Evolutionary conservation across 2,113 vertebrate species (phyloP).

Genomic region (Aspidoscelis tigris): DNA sequence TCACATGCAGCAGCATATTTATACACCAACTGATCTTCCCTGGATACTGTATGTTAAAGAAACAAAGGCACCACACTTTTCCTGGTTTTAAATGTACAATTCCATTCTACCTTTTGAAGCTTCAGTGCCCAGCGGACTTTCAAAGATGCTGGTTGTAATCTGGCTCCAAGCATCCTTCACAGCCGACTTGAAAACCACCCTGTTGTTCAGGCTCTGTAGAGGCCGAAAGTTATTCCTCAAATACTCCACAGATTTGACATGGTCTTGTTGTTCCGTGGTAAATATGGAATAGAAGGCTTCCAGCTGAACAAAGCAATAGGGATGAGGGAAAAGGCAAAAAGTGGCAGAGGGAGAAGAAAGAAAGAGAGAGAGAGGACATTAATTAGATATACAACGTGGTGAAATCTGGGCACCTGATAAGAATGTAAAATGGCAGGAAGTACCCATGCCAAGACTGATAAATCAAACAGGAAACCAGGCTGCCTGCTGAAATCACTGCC

Average conservation of each 20-base stretch:
- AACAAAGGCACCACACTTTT: background rate
- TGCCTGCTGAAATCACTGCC: slow-evolving; percentile 58
- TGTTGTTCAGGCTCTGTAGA: slow-evolving; percentile 85
- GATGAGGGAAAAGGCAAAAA: slow-evolving; percentile 50
- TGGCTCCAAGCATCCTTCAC: slow-evolving; percentile 92
- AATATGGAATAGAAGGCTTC: slow-evolving; percentile 99
- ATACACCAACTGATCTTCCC: background rate
- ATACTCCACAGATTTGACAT: slow-evolving; percentile 96
- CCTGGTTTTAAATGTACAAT: slow-evolving; percentile 28
- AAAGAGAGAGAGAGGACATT: slow-evolving; percentile 33
- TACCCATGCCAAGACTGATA: slow-evolving; percentile 57
- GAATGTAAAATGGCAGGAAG: slow-evolving; percentile 54
- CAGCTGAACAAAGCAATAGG: slow-evolving; percentile 76
- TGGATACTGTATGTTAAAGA: slow-evolving; percentile 15
- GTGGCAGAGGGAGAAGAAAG: slow-evolving; percentile 1
- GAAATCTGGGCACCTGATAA: slow-evolving; percentile 54
- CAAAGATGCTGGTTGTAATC: slow-evolving; percentile 83
- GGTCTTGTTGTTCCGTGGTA: slow-evolving; percentile 98
- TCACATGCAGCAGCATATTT: background rate
- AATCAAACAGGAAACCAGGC: slow-evolving; percentile 48
- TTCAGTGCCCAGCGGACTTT: slow-evolving; percentile 87
- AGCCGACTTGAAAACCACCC: slow-evolving; percentile 90
- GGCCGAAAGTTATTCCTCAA: slow-evolving; percentile 96
- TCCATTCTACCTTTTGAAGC: slow-evolving; percentile 89
- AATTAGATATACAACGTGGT: slow-evolving; percentile 67